Evolutionary conservation across 2,888 invertebrate species (phyloP), one percentile per base, ranked within the genome.

Genomic region (Crocallis elinguaria): DNA sequence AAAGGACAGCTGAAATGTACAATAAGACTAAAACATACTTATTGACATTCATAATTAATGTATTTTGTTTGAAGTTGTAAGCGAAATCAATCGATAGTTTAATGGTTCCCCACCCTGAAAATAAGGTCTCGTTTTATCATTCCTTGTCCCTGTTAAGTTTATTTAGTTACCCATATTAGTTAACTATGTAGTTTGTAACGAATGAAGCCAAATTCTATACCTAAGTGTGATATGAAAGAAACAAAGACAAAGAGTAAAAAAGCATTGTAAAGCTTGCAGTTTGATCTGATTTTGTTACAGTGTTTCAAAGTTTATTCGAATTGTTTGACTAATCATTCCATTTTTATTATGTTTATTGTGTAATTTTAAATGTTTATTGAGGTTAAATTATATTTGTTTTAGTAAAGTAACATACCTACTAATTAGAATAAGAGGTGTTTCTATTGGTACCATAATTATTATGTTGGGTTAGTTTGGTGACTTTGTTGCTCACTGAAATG

Each of bases 1-100:
- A 54, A 48, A 38, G 87, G 88, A 19, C 80, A 83, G 58, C 79
- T 91, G 23, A 91, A 90, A 79, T 91, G 88, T 66, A 91, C 91
- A 5, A 88, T 91, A 62, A 77, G 79, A 62, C 75, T 90, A 64
- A 88, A 89, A 74, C 88, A 87, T 69, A 78, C 62, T 64, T 86
- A 80, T 69, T 81, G 52, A 79, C 7, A 3, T 19, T 35, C 12
- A 35, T 35, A n/a, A 43, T 43, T 23, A 8, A 14, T 59, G 69
- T 67, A 66, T 66, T 64, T 69, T 69, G 64, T 75, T 69, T 67
- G 45, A 19, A 11, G 36, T 11, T 36, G n/a, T 5, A 35, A 17
- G 9, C 11, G 16, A 29, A 33, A 1, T 11, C 14, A 43, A 23
- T 33, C 39, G 12, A 43, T 17, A 43, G 13, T 32, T 44, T 14